phyloP scores from a whole-genome alignment of 2,888 invertebrate species.

The Dryadula phaetusa region DNA sequence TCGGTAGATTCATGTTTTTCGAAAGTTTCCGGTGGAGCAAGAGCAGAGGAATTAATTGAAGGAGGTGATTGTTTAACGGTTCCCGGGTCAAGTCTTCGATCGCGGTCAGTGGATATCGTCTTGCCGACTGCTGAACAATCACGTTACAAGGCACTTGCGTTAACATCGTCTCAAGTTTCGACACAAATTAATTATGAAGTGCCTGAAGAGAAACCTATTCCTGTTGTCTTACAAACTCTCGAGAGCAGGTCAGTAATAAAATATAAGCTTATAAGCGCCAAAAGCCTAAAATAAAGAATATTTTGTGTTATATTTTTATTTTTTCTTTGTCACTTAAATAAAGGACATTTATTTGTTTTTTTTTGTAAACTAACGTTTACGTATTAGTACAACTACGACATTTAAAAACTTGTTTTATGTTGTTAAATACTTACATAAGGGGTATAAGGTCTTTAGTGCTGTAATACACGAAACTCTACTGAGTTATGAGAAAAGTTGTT shows the following conservation, averaged over 20 bases:
- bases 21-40: constrained; percentile 88
- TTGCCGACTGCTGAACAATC: constrained; percentile 94
- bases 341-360: constrained; percentile 21
- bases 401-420: neutral
- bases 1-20: constrained; percentile 95
- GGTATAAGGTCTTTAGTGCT: neutral
- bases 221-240: constrained; percentile 53
- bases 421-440: neutral
- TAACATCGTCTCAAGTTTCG: constrained; percentile 82
- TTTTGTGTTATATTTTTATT: constrained; percentile 45
- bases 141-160: constrained; percentile 92
- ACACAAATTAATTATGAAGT: constrained; percentile 55
- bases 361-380: constrained; percentile 3
- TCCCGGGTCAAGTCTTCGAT: constrained; percentile 89
- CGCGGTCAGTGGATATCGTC: constrained; percentile 94
- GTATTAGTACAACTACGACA: neutral
- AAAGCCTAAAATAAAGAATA: constrained; percentile 41
- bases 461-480: constrained; percentile 7
- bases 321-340: constrained; percentile 48
- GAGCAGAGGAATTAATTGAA: constrained; percentile 88
- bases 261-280: neutral
- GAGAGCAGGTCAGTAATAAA: constrained; percentile 68
- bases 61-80: constrained; percentile 86
- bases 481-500: constrained; percentile 34
- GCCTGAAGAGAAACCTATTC: constrained; percentile 51